Conservation (phyloP, 2,888 invertebrate species). For the Gnatocerus cornutus region DNA sequence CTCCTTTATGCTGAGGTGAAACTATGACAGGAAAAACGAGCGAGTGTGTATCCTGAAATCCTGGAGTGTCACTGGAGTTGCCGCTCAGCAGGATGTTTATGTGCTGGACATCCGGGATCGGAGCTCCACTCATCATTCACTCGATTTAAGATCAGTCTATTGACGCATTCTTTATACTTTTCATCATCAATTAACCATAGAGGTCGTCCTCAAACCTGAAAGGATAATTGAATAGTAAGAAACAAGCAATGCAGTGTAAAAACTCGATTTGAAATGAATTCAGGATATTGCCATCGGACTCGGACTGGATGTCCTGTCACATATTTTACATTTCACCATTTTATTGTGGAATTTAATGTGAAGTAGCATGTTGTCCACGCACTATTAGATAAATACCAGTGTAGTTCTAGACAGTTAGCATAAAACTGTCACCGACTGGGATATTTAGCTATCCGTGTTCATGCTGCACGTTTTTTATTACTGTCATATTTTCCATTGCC, state of each 20-base stretch:
- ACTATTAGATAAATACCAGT: constrained; percentile 52
- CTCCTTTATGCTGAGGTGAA: constrained; percentile 49
- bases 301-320: constrained; percentile 44
- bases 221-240: neutral
- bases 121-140: constrained; percentile 58
- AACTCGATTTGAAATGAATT: constrained; percentile 29
- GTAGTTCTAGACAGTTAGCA: constrained; percentile 50
- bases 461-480: constrained; percentile 46
- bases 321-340: constrained; percentile 46
- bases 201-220: constrained; percentile 28
- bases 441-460: constrained; percentile 49
- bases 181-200: constrained; percentile 28
- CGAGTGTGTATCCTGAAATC: constrained; percentile 53
- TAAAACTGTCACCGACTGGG: constrained; percentile 53
- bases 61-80: constrained; percentile 53
- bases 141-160: constrained; percentile 28
- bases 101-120: constrained; percentile 57
- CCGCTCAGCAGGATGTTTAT: constrained; percentile 54
- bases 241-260: constrained; percentile 11
- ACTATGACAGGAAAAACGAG: constrained; percentile 52
- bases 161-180: constrained; percentile 18
- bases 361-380: constrained; percentile 49
- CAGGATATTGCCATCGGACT: constrained; percentile 38
- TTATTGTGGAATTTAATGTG: constrained; percentile 48
- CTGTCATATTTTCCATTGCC: constrained; percentile 45